Evolutionary conservation across 1,140 invertebrate genomes (phyloP).

Genomic region (Rhizoglyphus robini): DNA sequence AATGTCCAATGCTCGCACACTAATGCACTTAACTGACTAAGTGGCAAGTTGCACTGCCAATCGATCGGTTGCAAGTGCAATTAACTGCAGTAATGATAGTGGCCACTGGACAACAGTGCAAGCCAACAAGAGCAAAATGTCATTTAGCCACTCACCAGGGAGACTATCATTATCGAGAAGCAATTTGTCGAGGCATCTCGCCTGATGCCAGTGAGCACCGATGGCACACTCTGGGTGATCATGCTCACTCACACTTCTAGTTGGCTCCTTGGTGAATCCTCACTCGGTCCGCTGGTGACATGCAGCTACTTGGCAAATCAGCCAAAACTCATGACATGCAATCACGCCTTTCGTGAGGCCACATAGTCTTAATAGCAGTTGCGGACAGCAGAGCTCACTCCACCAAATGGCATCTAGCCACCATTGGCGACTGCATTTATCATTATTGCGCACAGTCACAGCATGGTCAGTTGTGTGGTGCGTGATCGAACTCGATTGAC

Average conservation of each 20-base stretch:
- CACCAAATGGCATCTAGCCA: not conserved
- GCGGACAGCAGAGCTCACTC: not conserved
- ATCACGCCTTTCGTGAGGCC: constrained; percentile 12
- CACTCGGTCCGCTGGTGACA: no score
- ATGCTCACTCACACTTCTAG: no score
- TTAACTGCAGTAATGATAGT: constrained; percentile 7
- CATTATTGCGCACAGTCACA: constrained; percentile 8
- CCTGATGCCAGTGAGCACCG: not conserved
- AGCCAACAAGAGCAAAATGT: not conserved
- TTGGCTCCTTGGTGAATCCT: no score
- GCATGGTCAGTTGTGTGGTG: not conserved
- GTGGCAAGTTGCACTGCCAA: constrained; percentile 1
- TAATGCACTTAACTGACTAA: no score
- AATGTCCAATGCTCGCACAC: no score
- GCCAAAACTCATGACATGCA: constrained; percentile 8
- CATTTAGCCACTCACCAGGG: not conserved
- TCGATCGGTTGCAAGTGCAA: not conserved
- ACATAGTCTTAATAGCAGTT: not conserved
- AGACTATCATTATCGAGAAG: not conserved
- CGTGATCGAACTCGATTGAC: constrained; percentile 8
- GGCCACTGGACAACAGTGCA: not conserved
- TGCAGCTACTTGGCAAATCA: no score
- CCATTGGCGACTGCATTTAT: not conserved
- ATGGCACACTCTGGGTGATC: no score
- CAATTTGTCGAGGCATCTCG: no score